Evolutionary conservation across 1,140 invertebrate species (phyloP), one percentile per base, ranked within the genome.

Genomic region (Cotesia typhae): DNA sequence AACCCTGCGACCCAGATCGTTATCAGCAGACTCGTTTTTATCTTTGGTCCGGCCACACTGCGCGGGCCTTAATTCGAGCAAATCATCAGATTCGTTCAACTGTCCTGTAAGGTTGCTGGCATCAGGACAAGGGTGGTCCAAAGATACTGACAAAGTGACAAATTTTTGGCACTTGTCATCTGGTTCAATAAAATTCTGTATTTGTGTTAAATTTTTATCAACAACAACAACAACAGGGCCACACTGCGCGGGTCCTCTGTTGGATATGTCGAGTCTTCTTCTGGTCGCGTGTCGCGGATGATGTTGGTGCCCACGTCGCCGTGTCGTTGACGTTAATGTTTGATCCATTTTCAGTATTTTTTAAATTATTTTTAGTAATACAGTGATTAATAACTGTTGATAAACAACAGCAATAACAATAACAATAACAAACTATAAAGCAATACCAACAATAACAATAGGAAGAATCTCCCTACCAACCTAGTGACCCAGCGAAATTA

Each of bases 241-340:
- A 88, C 86, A 88, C 87, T 89, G 87, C 89, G 89, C 88, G 89
- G 88, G 87, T 87, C 82, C 87, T 77, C 84, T 84, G 83, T 87
- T 83, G 77, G 84, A 79, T 75, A 82, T 80, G 77, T 85, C 85
- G 78, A 87, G 83, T 84, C 84, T 81, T 83, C 88, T 87, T 81
- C 88, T 77, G 71, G 80, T 82, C 80, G 87, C 77, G 82, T 89
- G 84, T 81, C 88, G 83, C 78, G 85, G 92, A 88, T 94, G 93
- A 85, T 94, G 92, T 84, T 94, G 93, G 82, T 94, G 93, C 69
- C 92, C 92, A 83, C 92, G 91, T 82, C 92, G 91, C 85, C 89
- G 90, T 69, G 88, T 78, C 36, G 82, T 81, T 84, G 83, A 88
- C 85, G 88, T 85, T 84, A 83, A 81, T 84, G 83, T 84, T 84